phyloP scores from a whole-genome alignment of 2,113 vertebrate genomes.

The Baryphthengus martii region DNA sequence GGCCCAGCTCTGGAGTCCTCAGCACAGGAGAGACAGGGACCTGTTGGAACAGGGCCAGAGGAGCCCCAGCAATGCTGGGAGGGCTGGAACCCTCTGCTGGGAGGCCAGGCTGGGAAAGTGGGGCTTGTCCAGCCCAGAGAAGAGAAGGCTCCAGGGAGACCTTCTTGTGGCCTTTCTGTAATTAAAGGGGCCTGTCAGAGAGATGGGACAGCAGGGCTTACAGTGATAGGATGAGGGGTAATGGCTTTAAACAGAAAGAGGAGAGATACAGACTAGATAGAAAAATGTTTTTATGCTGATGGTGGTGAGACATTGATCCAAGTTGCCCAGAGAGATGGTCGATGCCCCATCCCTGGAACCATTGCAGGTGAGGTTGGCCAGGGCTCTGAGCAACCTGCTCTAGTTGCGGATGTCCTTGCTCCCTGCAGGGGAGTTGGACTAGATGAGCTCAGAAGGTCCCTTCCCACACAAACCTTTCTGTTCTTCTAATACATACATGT shows the following conservation, averaged over 20 bases:
- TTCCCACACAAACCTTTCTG: not conserved
- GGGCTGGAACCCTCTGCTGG: no score
- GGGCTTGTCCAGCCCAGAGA: not conserved
- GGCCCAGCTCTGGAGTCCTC: not conserved
- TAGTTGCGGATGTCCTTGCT: not conserved
- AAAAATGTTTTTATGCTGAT: no score
- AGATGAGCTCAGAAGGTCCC: not conserved
- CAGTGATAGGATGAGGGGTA: not conserved
- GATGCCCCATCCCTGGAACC: not conserved
- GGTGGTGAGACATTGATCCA: no score
- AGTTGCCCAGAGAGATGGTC: not conserved
- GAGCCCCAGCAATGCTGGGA: no score
- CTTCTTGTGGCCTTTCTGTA: not conserved
- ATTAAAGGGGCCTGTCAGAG: not conserved
- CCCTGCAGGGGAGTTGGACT: no score
- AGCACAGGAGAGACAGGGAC: not conserved
- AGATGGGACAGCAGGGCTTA: not conserved
- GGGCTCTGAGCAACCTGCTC: not conserved
- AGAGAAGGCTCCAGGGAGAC: not conserved
- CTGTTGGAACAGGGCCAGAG: not conserved
- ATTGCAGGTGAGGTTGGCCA: not conserved
- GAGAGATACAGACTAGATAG: no score
- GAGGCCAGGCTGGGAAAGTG: not conserved
- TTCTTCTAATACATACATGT: accelerated
- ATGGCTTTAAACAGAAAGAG: no score